Percentiles rank a stretch among this genome's conserved stretches.
phyloP scores from a whole-genome alignment of 2,113 vertebrate genomes.

The Spermophilus dauricus region DNA sequence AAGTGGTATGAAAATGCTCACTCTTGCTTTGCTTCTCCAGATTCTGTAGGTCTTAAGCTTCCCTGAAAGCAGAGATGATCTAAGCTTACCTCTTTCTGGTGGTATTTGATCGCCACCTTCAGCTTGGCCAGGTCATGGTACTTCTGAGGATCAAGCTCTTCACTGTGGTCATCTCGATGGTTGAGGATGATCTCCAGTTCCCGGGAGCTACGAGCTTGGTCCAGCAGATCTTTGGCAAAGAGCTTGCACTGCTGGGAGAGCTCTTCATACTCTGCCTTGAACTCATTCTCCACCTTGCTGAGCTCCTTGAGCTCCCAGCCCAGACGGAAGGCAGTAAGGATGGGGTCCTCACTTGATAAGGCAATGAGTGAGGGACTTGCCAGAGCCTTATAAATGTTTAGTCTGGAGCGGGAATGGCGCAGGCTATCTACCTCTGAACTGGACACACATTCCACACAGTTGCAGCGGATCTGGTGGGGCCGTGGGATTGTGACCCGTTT shows the following conservation, averaged over 20 bases:
- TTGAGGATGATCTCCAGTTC: constrained; percentile 99
- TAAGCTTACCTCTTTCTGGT: constrained; percentile 97
- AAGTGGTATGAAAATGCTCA: neutral
- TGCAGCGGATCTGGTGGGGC: constrained; percentile 97
- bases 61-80: constrained; percentile 34
- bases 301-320: constrained; percentile 99
- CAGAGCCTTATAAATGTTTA: constrained; percentile 98
- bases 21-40: neutral
- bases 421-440: constrained; percentile 98
- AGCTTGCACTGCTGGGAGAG: constrained; percentile 98
- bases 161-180: constrained; percentile 97
- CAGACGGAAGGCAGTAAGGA: constrained; percentile 96
- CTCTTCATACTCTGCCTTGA: constrained; percentile 99
- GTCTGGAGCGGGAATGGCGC: constrained; percentile 96
- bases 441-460: constrained; percentile 98
- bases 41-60: neutral
- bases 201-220: constrained; percentile 96
- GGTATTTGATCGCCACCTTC: constrained; percentile 99
- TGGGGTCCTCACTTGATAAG: constrained; percentile 95
- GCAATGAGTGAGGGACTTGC: constrained; percentile 98
- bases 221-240: constrained; percentile 98
- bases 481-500: constrained; percentile 96
- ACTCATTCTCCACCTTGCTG: constrained; percentile 99
- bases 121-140: constrained; percentile 98
- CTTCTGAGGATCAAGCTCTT: constrained; percentile 96